phyloP scores from a whole-genome alignment of 53 echinoderm and acorn worm genomes.

The Mesocentrotus franciscanus region DNA sequence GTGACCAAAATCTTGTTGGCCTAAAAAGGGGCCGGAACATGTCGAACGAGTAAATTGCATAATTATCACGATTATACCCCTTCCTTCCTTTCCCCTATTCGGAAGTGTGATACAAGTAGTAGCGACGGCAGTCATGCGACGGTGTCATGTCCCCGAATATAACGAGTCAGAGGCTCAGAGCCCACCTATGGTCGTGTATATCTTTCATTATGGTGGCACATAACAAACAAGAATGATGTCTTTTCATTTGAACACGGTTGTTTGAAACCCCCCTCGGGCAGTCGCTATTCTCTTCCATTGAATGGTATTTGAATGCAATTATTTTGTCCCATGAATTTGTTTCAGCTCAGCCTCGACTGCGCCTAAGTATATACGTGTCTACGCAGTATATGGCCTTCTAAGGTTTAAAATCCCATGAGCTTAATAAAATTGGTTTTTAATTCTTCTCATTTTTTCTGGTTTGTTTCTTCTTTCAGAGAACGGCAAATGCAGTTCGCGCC shows the following conservation, averaged over 20 bases:
- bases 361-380: background rate
- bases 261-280: constrained; percentile 20
- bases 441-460: constrained; percentile 30
- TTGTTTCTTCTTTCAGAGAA: constrained; percentile 78
- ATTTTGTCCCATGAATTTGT: constrained; percentile 22
- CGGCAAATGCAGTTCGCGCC: constrained; percentile 94
- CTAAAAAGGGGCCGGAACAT: background rate
- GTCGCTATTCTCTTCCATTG: background rate
- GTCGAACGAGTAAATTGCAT: background rate
- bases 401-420: constrained; percentile 6
- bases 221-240: constrained; percentile 34
- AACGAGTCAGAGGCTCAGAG: background rate
- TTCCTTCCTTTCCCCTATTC: background rate
- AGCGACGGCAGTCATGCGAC: background rate
- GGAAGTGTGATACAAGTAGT: background rate
- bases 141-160: background rate
- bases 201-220: constrained; percentile 5
- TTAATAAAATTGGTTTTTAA: constrained; percentile 15
- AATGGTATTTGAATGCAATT: constrained; percentile 28
- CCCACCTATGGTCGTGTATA: background rate
- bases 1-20: background rate
- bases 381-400: constrained; percentile 4
- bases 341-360: constrained; percentile 34
- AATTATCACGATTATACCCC: background rate
- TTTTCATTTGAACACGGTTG: constrained; percentile 39